These are phyloP conservation scores for Abrostola tripartita DNA, from an alignment of 2,888 invertebrate species.

Conservation along the genomic window DNA sequence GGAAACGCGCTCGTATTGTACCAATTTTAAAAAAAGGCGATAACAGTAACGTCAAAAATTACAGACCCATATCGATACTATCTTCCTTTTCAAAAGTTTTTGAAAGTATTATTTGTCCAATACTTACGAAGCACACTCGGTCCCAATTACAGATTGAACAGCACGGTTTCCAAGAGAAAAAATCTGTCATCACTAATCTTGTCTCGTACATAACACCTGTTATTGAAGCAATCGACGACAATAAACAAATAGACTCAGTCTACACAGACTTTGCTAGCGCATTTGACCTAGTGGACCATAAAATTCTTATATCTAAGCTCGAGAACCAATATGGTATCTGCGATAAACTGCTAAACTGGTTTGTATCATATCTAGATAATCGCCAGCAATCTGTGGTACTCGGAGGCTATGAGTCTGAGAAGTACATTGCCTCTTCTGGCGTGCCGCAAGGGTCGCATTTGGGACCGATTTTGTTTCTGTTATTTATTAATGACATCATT, in stretches of 20 bases:
- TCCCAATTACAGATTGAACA: neutral
- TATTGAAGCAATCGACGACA: neutral
- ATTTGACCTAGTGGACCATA: neutral
- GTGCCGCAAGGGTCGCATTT: too few relatives aligned
- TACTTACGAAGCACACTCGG: neutral
- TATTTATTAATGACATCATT: too few relatives aligned
- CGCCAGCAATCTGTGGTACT: too few relatives aligned
- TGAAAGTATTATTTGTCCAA: neutral
- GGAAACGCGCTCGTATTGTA: slow-evolving; percentile 1
- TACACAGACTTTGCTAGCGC: slow-evolving; percentile 2
- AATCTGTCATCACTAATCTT: neutral
- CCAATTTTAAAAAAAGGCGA: slow-evolving; percentile 1
- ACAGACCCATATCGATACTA: neutral
- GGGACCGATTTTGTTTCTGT: too few relatives aligned
- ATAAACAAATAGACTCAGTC: neutral
- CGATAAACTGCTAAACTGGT: too few relatives aligned
- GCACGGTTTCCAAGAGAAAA: neutral
- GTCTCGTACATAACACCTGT: slow-evolving; percentile 1
- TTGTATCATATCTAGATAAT: too few relatives aligned
- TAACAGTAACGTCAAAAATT: slow-evolving; percentile 2
- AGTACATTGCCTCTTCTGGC: too few relatives aligned
- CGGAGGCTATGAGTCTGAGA: too few relatives aligned
- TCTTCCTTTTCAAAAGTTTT: slow-evolving; percentile 2
- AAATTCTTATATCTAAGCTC: neutral
- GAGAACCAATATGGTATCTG: neutral